phyloP scores from a whole-genome alignment of 2,888 invertebrate species.

The Phytoseiulus persimilis region DNA sequence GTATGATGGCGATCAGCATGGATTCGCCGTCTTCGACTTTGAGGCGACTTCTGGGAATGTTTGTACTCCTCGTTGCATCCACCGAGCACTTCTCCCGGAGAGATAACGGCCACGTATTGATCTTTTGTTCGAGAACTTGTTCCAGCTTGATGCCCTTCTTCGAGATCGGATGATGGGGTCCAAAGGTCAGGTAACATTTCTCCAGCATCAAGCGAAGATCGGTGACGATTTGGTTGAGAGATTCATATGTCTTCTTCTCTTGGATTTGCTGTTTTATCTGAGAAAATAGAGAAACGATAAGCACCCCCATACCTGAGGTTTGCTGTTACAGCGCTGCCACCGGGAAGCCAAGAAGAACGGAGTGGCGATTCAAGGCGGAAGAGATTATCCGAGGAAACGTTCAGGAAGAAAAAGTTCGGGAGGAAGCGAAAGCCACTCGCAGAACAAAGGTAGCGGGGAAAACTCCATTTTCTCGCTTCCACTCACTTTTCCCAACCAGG shows the following conservation, averaged over 20 bases:
- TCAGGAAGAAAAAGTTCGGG: too few species aligned
- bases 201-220: conserved; percentile 19
- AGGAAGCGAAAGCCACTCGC: too few species aligned
- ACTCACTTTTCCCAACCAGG: conserved; percentile 28
- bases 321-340: too few species aligned
- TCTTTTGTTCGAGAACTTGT: conserved; percentile 19
- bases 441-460: neutral
- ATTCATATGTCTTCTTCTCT: conserved; percentile 19
- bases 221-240: conserved; percentile 24
- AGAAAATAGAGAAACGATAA: neutral
- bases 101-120: neutral
- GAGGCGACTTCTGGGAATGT: neutral
- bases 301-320: neutral
- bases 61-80: neutral
- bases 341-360: too few species aligned
- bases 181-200: conserved; percentile 14
- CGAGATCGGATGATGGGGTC: conserved; percentile 30
- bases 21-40: conserved; percentile 34
- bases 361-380: too few species aligned
- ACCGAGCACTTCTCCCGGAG: conserved; percentile 6
- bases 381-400: too few species aligned
- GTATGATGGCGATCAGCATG: conserved; percentile 30
- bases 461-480: too few species aligned
- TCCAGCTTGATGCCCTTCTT: conserved; percentile 32
- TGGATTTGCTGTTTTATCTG: conserved; percentile 31